Percentiles rank a stretch among this genome's conserved stretches.
These are phyloP conservation scores for Hafferia zeledoni DNA, from an alignment of 2,797 vertebrate genomes.

Conservation along the genomic window DNA sequence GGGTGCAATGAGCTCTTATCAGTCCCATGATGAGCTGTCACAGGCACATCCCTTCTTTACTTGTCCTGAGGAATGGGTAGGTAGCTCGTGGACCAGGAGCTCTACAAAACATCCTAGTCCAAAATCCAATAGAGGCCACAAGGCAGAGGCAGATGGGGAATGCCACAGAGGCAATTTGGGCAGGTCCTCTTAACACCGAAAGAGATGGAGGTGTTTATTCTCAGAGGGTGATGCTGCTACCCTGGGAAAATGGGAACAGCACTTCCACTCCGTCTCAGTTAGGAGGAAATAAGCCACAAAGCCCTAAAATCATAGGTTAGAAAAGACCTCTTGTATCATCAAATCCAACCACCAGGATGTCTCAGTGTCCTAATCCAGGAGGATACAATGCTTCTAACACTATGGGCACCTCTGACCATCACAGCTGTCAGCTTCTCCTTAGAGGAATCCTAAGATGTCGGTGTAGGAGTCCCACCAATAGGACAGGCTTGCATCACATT, in stretches of 20 bases:
- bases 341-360: background rate
- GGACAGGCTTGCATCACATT: fast-evolving
- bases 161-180: background rate
- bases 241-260: background rate
- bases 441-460: background rate
- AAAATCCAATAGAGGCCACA: background rate
- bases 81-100: background rate
- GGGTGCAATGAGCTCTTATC: background rate
- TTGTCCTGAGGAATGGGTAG: background rate
- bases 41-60: background rate
- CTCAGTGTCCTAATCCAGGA: background rate
- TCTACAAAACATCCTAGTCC: background rate
- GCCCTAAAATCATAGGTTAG: background rate
- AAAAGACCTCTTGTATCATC: background rate
- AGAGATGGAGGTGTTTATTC: fast-evolving
- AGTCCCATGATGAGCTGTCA: background rate
- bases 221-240: background rate
- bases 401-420: fast-evolving
- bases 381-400: background rate
- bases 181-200: background rate
- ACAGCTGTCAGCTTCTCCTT: background rate
- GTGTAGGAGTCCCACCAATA: background rate
- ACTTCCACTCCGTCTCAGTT: background rate
- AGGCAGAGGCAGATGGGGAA: background rate
- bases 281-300: background rate